Evolutionary conservation across 2,797 vertebrate genomes (phyloP).

Genomic region (Aratinga solstitialis): DNA sequence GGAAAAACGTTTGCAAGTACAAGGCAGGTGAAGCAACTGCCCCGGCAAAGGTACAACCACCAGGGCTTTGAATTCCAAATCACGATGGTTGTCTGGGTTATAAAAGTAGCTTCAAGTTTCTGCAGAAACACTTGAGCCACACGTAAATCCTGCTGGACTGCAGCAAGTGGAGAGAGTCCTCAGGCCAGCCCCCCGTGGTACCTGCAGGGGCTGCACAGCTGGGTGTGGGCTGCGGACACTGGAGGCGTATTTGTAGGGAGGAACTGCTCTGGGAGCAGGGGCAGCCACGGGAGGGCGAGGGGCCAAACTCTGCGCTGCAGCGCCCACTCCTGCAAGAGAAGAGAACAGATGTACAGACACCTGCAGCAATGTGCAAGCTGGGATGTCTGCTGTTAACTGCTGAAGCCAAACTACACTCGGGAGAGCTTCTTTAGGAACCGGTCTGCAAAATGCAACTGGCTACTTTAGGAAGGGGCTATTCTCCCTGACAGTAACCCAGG

Average conservation of each 20-base stretch:
- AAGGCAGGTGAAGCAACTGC: neutral
- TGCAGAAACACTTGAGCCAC: neutral
- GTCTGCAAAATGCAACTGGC: neutral
- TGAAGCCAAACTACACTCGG: neutral
- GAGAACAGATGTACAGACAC: neutral
- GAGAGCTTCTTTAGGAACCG: neutral
- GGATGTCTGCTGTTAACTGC: neutral
- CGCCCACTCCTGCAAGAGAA: slow-evolving; percentile 71
- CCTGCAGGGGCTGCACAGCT: slow-evolving; percentile 91
- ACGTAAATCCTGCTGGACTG: neutral
- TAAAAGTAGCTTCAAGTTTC: neutral
- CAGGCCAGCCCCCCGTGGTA: slow-evolving; percentile 42
- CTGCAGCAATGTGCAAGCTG: accelerated
- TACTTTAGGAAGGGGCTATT: neutral
- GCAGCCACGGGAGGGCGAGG: slow-evolving; percentile 88
- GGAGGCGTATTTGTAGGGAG: slow-evolving; percentile 94
- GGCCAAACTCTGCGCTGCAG: slow-evolving; percentile 84
- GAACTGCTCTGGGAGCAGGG: slow-evolving; percentile 86
- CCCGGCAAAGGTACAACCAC: neutral
- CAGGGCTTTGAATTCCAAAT: neutral
- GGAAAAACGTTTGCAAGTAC: neutral
- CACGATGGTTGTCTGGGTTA: neutral
- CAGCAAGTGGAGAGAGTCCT: neutral
- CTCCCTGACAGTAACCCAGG: neutral
- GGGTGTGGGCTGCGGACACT: slow-evolving; percentile 91